phyloP scores from a whole-genome alignment of 2,113 vertebrate genomes.

The Notarius lentiginosus region DNA sequence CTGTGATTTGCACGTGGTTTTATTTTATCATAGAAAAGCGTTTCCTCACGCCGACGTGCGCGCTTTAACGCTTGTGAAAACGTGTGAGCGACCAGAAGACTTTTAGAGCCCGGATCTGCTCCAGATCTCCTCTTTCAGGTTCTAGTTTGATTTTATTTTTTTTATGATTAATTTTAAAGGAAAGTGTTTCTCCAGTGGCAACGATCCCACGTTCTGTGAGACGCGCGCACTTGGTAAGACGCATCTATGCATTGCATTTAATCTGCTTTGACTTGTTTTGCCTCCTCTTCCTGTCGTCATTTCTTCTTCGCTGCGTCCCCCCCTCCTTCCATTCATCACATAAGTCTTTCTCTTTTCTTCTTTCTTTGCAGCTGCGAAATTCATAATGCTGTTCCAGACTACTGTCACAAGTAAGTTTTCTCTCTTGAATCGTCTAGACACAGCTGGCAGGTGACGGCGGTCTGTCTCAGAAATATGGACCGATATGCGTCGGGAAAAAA shows the following conservation, averaged over 20 bases:
- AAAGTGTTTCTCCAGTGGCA: background rate
- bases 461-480: slow-evolving; percentile 24
- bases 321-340: background rate
- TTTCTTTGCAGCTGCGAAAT: slow-evolving; percentile 20
- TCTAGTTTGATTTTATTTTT: background rate
- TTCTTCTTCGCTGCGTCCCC: slow-evolving; percentile 53
- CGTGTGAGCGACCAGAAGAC: background rate
- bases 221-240: background rate
- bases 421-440: background rate
- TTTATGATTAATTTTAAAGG: background rate
- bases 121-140: background rate
- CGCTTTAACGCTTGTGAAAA: background rate
- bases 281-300: slow-evolving; percentile 14
- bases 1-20: slow-evolving; percentile 64
- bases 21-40: slow-evolving; percentile 58
- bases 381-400: background rate
- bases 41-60: no score
- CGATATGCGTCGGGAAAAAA: background rate
- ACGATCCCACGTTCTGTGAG: background rate
- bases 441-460: background rate
- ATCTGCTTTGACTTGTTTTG: slow-evolving; percentile 1
- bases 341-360: background rate
- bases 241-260: background rate
- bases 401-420: background rate
- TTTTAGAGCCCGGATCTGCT: background rate